Evolutionary conservation across 2,888 invertebrate genomes (phyloP), one percentile per base, ranked within the genome.

Genomic region (Eilema griseolum): DNA sequence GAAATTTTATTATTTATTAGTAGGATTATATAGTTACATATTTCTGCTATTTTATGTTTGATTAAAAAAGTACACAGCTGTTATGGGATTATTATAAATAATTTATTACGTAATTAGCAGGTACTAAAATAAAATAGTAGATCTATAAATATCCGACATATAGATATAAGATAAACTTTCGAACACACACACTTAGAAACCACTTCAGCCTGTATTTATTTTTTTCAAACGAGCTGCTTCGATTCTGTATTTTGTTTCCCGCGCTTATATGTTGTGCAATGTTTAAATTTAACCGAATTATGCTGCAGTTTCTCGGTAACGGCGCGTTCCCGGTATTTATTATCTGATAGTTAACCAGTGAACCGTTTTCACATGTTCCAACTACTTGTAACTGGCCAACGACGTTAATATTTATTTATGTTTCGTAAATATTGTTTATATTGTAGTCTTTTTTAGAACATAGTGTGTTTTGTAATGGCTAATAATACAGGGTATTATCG

Each of bases 321-420:
- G 77, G 78, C 70, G 71, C 62, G 80, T 82, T 83, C 78, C 81
- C 74, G 81, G 81, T 87, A 88, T 89, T 88, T 88, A 87, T 86
- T 88, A 88, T 86, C 86, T 76, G 85, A 85, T 83, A 88, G 89
- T 91, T 88, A 89, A 88, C 87, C 85, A 80, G 79, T 81, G 78
- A 80, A 85, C 85, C 74, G 78, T 83, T 79, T 83, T 77, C 85
- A 85, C 86, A 85, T 85, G 82, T 76, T 79, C 74, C 33, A 56
- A 24, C 66, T 24, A 26, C 77, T 80, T 56, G 16, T 56, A 72
- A 74, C 75, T 70, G 69, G 74, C 12, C 24, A 33, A 67, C 82
- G 41, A 72, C 77, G 80, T 76, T 77, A 73, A 75, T 88, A 85
- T 88, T 86, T 89, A 86, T 90, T 88, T 89, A 86, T 79, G 78